A percentile compares a stretch with the other conserved stretches of the same genome.
Evolutionary conservation across 2,797 vertebrate species (phyloP).

Genomic region (Enteromius radiatus): DNA sequence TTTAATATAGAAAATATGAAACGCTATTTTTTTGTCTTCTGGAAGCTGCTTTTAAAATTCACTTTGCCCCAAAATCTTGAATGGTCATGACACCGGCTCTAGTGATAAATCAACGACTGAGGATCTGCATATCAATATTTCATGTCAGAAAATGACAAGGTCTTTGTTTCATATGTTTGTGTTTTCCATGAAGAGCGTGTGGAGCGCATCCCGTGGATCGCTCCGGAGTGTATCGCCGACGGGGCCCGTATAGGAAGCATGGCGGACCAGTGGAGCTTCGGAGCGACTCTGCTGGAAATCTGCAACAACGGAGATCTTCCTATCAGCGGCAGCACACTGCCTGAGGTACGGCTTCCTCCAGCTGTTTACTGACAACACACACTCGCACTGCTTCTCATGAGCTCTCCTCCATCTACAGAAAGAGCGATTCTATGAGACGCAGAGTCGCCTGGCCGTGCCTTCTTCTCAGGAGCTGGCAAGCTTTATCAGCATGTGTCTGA

Average conservation of each 20-base stretch:
- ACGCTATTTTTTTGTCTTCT: too few species aligned
- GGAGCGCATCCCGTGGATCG: conserved; percentile 93
- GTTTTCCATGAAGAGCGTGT: conserved; percentile 80
- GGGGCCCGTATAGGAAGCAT: conserved; percentile 69
- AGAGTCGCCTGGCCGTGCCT: conserved; percentile 81
- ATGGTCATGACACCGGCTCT: too few species aligned
- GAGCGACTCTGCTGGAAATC: conserved; percentile 90
- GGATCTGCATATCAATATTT: not conserved
- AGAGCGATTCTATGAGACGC: conserved; percentile 89
- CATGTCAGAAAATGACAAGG: not conserved
- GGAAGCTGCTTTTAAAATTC: too few species aligned
- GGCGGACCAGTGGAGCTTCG: conserved; percentile 94
- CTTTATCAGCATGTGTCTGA: conserved; percentile 89
- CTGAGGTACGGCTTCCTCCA: conserved; percentile 77
- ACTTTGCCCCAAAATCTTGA: too few species aligned
- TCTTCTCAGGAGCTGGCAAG: conserved; percentile 83
- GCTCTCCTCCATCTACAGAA: conserved; percentile 77
- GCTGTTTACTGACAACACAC: not conserved
- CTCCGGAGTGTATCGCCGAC: conserved; percentile 86
- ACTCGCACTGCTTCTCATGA: not conserved
- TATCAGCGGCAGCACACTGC: conserved; percentile 77
- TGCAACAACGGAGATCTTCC: conserved; percentile 90
- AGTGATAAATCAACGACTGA: not conserved
- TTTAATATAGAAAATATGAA: too few species aligned
- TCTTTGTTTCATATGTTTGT: conserved; percentile 19